phyloP scores from a whole-genome alignment of 2,113 vertebrate species.

The Neodontobutis hainanensis region DNA sequence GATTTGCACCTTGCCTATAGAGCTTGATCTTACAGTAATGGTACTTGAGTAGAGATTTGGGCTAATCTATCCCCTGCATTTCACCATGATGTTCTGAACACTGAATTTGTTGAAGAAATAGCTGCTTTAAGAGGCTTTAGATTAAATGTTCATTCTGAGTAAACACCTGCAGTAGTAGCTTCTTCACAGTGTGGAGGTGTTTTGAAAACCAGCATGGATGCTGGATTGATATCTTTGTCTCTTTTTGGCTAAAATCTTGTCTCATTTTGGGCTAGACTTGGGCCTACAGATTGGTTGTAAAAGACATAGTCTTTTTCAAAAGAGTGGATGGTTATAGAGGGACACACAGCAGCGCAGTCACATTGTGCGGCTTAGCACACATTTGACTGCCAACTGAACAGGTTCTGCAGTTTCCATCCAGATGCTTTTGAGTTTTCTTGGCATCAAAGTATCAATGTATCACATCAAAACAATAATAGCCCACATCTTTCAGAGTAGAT shows the following conservation, averaged over 20 bases:
- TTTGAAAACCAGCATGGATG: constrained; percentile 33
- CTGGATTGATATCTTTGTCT: constrained; percentile 54
- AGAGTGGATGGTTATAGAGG: constrained; percentile 33
- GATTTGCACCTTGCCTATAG: too few species aligned
- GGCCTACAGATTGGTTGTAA: constrained; percentile 42
- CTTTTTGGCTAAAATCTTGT: constrained; percentile 24
- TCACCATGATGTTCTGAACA: constrained; percentile 14
- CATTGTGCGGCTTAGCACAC: constrained; percentile 41
- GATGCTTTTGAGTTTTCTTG: constrained; percentile 59
- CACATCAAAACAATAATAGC: constrained; percentile 48
- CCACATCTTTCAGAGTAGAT: constrained; percentile 33
- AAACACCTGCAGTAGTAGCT: constrained; percentile 50
- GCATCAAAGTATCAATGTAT: constrained; percentile 42
- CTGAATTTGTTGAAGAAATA: constrained; percentile 18
- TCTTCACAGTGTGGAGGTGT: constrained; percentile 45
- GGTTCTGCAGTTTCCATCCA: constrained; percentile 52
- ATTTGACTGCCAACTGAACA: constrained; percentile 58
- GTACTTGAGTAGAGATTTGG: neutral
- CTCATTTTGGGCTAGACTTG: constrained; percentile 33
- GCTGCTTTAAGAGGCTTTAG: constrained; percentile 44
- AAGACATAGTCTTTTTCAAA: constrained; percentile 47
- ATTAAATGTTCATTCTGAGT: constrained; percentile 36
- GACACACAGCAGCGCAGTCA: constrained; percentile 32
- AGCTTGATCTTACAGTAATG: too few species aligned
- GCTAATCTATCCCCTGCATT: neutral